Evolutionary conservation across 2,888 invertebrate genomes (phyloP).

Genomic region (Callinectes sapidus): DNA sequence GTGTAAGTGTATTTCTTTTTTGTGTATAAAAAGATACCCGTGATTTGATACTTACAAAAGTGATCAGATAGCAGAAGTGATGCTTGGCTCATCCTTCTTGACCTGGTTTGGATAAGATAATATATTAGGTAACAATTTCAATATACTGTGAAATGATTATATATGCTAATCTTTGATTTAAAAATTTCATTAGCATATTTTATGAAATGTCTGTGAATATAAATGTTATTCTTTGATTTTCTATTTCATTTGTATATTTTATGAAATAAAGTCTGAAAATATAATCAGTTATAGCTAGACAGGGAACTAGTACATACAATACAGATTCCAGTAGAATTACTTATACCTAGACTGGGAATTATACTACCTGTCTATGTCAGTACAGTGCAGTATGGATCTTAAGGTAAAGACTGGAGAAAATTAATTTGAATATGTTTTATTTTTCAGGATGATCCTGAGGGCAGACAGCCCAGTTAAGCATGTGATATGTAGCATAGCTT

Average conservation of each 20-base stretch:
- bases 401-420: neutral
- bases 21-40: neutral
- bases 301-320: too few relatives aligned
- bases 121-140: neutral
- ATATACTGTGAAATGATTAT: neutral
- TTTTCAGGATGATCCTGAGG: conserved; percentile 28
- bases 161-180: too few relatives aligned
- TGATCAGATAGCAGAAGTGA: neutral
- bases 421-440: neutral
- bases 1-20: conserved; percentile 6
- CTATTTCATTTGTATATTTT: too few relatives aligned
- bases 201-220: neutral
- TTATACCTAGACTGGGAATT: too few relatives aligned
- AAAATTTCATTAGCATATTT: too few relatives aligned
- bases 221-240: too few relatives aligned
- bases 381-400: neutral
- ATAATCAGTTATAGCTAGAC: neutral
- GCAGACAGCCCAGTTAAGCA: neutral
- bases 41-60: neutral
- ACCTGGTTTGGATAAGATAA: neutral
- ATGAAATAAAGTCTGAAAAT: too few relatives aligned
- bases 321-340: too few relatives aligned
- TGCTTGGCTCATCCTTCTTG: neutral
- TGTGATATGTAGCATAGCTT: neutral
- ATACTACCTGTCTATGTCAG: too few relatives aligned